Evolutionary conservation across 2,113 vertebrate species (phyloP).

Genomic region (Cochlearius cochlearius): DNA sequence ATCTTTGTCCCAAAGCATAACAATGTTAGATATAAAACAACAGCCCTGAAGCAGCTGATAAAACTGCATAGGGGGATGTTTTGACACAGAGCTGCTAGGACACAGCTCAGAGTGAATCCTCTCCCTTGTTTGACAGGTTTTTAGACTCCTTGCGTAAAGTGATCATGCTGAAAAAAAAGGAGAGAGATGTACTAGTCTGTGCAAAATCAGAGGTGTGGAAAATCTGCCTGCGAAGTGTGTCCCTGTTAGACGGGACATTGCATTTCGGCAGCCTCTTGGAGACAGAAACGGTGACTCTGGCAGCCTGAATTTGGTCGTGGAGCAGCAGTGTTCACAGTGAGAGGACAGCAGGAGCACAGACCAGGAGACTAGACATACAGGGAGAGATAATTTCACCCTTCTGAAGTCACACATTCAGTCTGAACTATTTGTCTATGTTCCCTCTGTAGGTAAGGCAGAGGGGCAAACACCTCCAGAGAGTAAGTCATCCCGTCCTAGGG

Average conservation of each 20-base stretch:
- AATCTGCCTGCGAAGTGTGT: not conserved
- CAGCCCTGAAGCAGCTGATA: conserved; percentile 12
- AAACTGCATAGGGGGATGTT: not conserved
- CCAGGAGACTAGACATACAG: not conserved
- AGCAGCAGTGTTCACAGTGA: not conserved
- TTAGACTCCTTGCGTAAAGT: not conserved
- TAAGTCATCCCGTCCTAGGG: not conserved
- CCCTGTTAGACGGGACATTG: not conserved
- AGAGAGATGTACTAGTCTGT: not conserved
- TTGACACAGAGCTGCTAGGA: not conserved
- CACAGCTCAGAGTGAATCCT: not conserved
- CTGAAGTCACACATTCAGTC: not conserved
- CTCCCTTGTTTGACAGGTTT: not conserved
- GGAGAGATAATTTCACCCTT: not conserved
- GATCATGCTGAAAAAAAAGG: not conserved
- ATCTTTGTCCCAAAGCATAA: conserved; percentile 61
- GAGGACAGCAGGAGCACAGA: not conserved
- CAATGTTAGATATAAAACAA: conserved; percentile 44
- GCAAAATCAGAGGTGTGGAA: not conserved
- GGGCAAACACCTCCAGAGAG: not conserved
- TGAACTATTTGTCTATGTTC: not conserved
- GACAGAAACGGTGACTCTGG: not conserved
- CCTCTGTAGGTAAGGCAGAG: not conserved
- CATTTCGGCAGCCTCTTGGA: not conserved
- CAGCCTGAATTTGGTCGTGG: not conserved